Percentiles rank a stretch among this genome's conserved stretches.
These are phyloP conservation scores for Nemurella pictetii DNA, from an alignment of 2,888 invertebrate species.

Conservation along the genomic window DNA sequence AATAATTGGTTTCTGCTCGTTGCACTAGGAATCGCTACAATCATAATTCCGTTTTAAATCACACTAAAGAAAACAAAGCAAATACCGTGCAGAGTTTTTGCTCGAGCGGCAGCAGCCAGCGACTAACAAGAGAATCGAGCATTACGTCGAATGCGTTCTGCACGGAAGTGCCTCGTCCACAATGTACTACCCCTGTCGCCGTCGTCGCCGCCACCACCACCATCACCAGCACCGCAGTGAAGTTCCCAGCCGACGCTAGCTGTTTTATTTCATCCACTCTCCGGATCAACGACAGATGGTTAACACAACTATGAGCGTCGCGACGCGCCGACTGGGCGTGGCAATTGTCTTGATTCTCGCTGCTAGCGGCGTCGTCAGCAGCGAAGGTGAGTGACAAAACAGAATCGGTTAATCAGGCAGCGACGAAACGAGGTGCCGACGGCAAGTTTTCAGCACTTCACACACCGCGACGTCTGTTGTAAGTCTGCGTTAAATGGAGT, in stretches of 20 bases:
- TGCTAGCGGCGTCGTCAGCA: not conserved
- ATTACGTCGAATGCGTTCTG: not conserved
- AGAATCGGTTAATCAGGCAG: conserved; percentile 2
- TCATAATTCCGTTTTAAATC: not conserved
- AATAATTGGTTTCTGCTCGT: not conserved
- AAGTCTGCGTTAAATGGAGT: not conserved
- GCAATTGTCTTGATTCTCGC: conserved; percentile 20
- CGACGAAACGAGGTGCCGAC: not conserved
- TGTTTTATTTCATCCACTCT: not conserved
- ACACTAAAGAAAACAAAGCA: not conserved
- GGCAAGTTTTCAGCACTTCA: not conserved
- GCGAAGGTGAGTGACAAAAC: conserved; percentile 15
- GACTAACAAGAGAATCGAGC: not conserved
- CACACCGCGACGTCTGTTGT: not conserved
- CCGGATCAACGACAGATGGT: not conserved
- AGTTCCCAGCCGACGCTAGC: not conserved
- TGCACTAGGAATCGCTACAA: not conserved
- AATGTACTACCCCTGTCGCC: not conserved
- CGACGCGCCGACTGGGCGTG: conserved; percentile 12
- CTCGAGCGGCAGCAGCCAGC: not conserved
- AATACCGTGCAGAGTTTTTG: not conserved
- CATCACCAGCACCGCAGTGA: too few relatives aligned
- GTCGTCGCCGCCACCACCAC: not conserved
- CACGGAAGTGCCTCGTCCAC: not conserved
- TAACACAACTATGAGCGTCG: conserved; percentile 20